Base-by-base conservation (phyloP, 2,797 vertebrate species). In the Protosalanx chinensis region DNA sequence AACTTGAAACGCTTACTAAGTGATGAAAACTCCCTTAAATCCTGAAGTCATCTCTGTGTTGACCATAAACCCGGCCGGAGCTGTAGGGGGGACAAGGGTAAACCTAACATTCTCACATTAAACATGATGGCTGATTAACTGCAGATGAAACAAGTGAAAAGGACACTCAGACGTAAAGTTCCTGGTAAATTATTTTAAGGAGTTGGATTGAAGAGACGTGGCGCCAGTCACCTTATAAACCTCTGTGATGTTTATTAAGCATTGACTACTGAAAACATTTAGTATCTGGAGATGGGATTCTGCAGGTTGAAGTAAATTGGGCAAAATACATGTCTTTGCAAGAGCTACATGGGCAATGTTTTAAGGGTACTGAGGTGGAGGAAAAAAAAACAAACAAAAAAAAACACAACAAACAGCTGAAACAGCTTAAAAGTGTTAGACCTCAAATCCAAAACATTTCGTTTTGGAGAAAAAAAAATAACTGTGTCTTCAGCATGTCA, bases 91-190 rank as follows among this genome's bases (percentile, higher is more conserved):
- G 80, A 82, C 4, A 62, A 64, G 76, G 73, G 82, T 77, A 83
- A 89, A 88, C 80, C 80, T 78, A 84, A 81, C 88, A 86, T 86
- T 87, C 82, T 72, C 79, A 80, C 79, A 82, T 82, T 84, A 87
- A 88, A 87, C 79, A 82, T 75, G 79, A 88, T 76, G 84, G 76
- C 70, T 90, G 88, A 93, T 92, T 91, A 86, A 92, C 90, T 84
- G 72, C 88, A 91, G 90, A 89, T 90, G 87, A 92, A 88, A 85
- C 78, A 79, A 88, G 74, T 86, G 83, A 77, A 76, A 79, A 72
- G 71, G 77, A 86, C 85, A 88, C 83, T 84, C 30, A 72, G 74
- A 84, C 66, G 72, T 66, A 51, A 73, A 79, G 78, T 80, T 80
- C 70, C 35, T 68, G 86, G 77, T 75, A 81, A 77, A 77, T 49